Conservation (phyloP, 1,140 invertebrate genomes). For the Dreissena rostriformis region DNA sequence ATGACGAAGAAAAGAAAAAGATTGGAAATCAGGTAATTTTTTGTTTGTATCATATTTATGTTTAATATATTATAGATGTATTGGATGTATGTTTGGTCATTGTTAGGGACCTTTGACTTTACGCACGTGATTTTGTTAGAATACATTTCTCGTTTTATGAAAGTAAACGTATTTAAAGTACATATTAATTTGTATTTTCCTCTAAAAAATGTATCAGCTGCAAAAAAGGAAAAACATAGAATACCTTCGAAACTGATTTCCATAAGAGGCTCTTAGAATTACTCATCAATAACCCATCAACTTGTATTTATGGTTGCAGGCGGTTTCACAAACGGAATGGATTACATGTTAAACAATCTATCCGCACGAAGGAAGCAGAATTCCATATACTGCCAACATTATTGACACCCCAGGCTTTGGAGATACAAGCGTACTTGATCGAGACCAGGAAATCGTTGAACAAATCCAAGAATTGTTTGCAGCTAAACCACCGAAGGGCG, state of each 20-base stretch:
- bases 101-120: background rate
- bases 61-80: background rate
- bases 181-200: constrained; percentile 49
- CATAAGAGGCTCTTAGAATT: constrained; percentile 51
- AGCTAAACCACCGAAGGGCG: constrained; percentile 12
- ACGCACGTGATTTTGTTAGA: background rate
- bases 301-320: constrained; percentile 22
- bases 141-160: background rate
- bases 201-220: constrained; percentile 27
- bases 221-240: background rate
- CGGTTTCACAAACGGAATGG: constrained; percentile 51
- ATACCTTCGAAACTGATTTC: constrained; percentile 36
- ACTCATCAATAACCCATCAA: constrained; percentile 13
- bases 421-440: constrained; percentile 39
- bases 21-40: background rate
- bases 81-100: background rate
- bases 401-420: constrained; percentile 54
- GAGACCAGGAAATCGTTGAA: constrained; percentile 46
- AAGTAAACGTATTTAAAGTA: constrained; percentile 31
- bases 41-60: background rate
- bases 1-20: constrained; percentile 27
- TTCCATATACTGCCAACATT: constrained; percentile 35
- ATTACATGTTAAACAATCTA: constrained; percentile 52
- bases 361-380: constrained; percentile 2
- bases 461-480: constrained; percentile 54